phyloP scores from a whole-genome alignment of 2,888 invertebrate species.

The Athrips mouffetella region DNA sequence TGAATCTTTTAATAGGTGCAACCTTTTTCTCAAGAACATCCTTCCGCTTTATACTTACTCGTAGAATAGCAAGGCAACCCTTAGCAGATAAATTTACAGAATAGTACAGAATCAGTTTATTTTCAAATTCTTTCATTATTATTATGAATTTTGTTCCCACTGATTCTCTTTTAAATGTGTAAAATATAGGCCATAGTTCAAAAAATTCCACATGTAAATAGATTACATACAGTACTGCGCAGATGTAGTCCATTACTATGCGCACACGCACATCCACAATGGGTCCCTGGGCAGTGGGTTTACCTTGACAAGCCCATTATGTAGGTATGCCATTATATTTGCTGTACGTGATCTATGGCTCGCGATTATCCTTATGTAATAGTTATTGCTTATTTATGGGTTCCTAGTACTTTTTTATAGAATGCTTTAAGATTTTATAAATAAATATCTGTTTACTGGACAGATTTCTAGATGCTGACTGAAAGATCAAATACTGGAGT shows the following conservation, averaged over 20 bases:
- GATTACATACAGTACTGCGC: slow-evolving; percentile 12
- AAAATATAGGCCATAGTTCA: too few species aligned
- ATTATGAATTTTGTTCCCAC: too few species aligned
- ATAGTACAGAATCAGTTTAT: too few species aligned
- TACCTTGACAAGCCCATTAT: slow-evolving; percentile 44
- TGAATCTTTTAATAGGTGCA: background rate
- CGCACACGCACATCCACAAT: slow-evolving; percentile 29
- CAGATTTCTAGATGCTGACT: too few species aligned
- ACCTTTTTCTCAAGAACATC: background rate
- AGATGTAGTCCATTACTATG: slow-evolving; percentile 19
- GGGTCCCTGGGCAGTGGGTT: slow-evolving; percentile 33
- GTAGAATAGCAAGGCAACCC: too few species aligned
- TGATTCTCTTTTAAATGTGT: too few species aligned
- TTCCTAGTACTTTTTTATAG: background rate
- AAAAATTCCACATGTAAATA: slow-evolving; percentile 15
- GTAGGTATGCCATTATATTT: slow-evolving; percentile 24
- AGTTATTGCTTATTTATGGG: slow-evolving; percentile 8
- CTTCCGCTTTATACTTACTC: too few species aligned
- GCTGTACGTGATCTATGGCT: slow-evolving; percentile 37
- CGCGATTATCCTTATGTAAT: slow-evolving; percentile 26
- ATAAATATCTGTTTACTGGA: too few species aligned
- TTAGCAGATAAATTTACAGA: too few species aligned
- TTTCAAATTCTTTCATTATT: too few species aligned
- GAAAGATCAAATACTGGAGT: too few species aligned
- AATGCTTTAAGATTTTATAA: background rate